Evolutionary conservation across 1,140 invertebrate species (phyloP).

Genomic region (Drosophila gunungcola): DNA sequence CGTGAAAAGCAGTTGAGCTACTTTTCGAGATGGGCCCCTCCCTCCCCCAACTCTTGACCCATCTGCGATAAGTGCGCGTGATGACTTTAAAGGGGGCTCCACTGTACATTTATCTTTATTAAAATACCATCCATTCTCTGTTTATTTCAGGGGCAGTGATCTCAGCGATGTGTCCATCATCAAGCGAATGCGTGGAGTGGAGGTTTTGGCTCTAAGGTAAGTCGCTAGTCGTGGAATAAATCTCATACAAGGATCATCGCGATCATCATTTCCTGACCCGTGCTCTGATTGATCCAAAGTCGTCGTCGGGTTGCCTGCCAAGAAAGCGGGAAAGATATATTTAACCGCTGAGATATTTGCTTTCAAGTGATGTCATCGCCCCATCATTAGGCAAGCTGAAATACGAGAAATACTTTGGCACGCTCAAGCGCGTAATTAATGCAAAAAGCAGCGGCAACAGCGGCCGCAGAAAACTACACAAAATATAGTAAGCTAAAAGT

Average conservation of each 20-base stretch:
- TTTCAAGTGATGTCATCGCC: constrained; percentile 57
- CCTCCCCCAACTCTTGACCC: constrained; percentile 18
- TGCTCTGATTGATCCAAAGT: constrained; percentile 23
- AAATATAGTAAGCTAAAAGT: constrained; percentile 54
- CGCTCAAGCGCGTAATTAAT: constrained; percentile 81
- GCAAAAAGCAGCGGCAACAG: constrained; percentile 57
- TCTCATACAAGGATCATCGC: constrained; percentile 9
- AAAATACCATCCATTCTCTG: constrained; percentile 49
- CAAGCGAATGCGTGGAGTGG: constrained; percentile 91
- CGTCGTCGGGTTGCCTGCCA: background rate
- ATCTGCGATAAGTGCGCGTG: constrained; percentile 23
- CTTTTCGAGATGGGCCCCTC: constrained; percentile 27
- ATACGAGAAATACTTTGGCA: constrained; percentile 67
- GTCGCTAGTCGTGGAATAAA: constrained; percentile 49
- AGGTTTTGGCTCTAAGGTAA: constrained; percentile 92
- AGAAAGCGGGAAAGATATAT: constrained; percentile 11
- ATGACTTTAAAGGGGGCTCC: constrained; percentile 23
- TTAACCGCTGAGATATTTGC: constrained; percentile 29
- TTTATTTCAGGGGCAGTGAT: constrained; percentile 91
- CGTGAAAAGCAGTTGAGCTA: constrained; percentile 35
- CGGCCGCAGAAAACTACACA: constrained; percentile 25
- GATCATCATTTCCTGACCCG: constrained; percentile 21
- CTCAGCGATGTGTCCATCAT: constrained; percentile 91
- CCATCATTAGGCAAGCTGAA: constrained; percentile 60
- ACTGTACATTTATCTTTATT: constrained; percentile 34